A percentile compares a stretch with the other conserved stretches of the same genome.
Evolutionary conservation across 2,888 invertebrate species (phyloP).

Genomic region (Drosophila conformis): DNA sequence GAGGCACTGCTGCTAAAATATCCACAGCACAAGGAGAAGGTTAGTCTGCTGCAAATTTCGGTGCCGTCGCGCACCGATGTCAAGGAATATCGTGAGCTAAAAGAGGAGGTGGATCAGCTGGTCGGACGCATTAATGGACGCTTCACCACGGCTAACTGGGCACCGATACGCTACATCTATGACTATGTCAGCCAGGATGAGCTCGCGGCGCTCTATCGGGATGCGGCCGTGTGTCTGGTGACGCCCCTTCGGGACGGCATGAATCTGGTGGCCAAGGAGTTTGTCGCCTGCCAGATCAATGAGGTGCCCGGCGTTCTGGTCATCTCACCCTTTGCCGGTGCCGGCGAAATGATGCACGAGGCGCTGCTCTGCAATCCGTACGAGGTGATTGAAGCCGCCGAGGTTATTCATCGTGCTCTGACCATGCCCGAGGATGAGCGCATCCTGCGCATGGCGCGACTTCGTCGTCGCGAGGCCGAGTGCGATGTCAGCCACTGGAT

Average conservation of each 20-base stretch:
- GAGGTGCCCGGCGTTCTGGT: slow-evolving; percentile 93
- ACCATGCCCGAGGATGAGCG: slow-evolving; percentile 96
- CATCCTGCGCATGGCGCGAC: slow-evolving; percentile 93
- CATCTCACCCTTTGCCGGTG: slow-evolving; percentile 96
- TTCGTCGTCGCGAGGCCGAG: slow-evolving; percentile 91
- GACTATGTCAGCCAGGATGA: slow-evolving; percentile 95
- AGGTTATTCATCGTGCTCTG: slow-evolving; percentile 93
- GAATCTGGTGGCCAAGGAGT: slow-evolving; percentile 97
- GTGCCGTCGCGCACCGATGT: slow-evolving; percentile 96
- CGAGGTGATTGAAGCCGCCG: slow-evolving; percentile 94
- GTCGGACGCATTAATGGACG: slow-evolving; percentile 94
- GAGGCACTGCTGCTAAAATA: slow-evolving; percentile 92
- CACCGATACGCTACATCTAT: slow-evolving; percentile 94
- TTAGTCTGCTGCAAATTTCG: slow-evolving; percentile 92
- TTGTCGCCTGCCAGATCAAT: slow-evolving; percentile 96
- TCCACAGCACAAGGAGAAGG: slow-evolving; percentile 94
- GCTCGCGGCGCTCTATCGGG: slow-evolving; percentile 93
- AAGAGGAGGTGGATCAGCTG: slow-evolving; percentile 95
- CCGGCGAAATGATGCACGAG: slow-evolving; percentile 97
- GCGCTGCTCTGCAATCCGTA: slow-evolving; percentile 95
- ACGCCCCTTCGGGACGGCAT: slow-evolving; percentile 95
- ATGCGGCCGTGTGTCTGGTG: slow-evolving; percentile 94
- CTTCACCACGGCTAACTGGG: slow-evolving; percentile 96
- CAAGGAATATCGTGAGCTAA: slow-evolving; percentile 94
- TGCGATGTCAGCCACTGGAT: slow-evolving; percentile 96